Evolutionary conservation across 2,888 invertebrate genomes (phyloP), one percentile per base, ranked within the genome.

Genomic region (Idaea aversata): DNA sequence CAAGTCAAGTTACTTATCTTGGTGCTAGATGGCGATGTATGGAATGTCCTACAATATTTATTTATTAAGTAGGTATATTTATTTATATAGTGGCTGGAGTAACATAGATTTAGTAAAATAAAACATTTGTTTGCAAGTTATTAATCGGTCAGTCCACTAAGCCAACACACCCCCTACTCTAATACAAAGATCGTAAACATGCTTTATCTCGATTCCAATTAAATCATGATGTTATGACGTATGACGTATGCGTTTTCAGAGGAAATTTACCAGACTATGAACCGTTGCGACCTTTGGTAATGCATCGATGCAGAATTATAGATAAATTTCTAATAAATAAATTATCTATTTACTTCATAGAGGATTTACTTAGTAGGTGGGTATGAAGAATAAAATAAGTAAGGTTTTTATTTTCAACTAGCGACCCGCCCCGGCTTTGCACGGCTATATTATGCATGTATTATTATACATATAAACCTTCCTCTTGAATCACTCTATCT

Each of bases 201-300:
- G 16, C 16, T 5, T 58, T 58, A 58, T 58, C 58, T 58, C 16
- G 58, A 58, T 7, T 58, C 58, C 58, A 58, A 58, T 58, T 58
- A 58, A 58, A 58, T 58, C n/a, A 58, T 58, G n/a, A 58, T n/a
- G n/a, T n/a, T n/a, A n/a, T n/a, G 15, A 15, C 5, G 58, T 58
- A 15, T 15, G 58, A 15, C 5, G 15, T 58, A 58, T 16, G 15
- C 58, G 7, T 16, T 58, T 58, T n/a, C 16, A 58, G 15, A 16
- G 58, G 58, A 58, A 58, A 58, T 58, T n/a, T 58, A 58, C 58
- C 16, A 58, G 58, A 58, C 58, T n/a, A n/a, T 16, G 58, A 58
- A 58, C 15, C 58, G 58, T 16, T n/a, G 58, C 58, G 58, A 58
- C 58, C 58, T 58, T 58, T 58, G 4, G 16, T 5, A 15, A 16